Conservation (phyloP, 2,797 vertebrate genomes). For the Halcyon badia region DNA sequence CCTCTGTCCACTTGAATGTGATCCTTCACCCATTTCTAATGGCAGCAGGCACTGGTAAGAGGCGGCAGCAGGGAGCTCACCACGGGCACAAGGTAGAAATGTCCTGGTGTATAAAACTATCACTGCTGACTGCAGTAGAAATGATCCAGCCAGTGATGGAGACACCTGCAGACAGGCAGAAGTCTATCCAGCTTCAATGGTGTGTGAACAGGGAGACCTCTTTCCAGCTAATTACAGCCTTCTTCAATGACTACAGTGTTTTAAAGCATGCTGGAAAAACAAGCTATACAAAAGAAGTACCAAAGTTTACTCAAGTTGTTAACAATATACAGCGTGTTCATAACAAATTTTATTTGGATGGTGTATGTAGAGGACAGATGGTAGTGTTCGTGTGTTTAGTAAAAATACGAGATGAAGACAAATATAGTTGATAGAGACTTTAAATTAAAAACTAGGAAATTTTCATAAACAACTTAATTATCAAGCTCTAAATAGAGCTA, state of each 20-base stretch:
- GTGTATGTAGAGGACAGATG: slow-evolving; percentile 31
- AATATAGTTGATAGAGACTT: slow-evolving; percentile 47
- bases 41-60: not conserved
- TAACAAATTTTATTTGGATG: slow-evolving; percentile 38
- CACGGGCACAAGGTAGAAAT: not conserved
- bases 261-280: not conserved
- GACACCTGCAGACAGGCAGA: not conserved
- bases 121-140: not conserved
- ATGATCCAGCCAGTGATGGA: not conserved
- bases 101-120: not conserved
- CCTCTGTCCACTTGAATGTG: not conserved
- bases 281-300: slow-evolving; percentile 12
- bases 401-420: slow-evolving; percentile 49
- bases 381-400: not conserved
- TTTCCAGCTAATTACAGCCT: not conserved
- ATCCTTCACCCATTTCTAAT: not conserved
- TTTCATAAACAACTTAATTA: slow-evolving; percentile 43
- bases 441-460: slow-evolving; percentile 32
- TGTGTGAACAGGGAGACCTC: not conserved
- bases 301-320: not conserved
- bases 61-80: not conserved
- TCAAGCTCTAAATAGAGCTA: slow-evolving; percentile 5
- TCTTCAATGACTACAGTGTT: not conserved
- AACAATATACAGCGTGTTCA: not conserved
- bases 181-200: not conserved